Conservation (phyloP, 2,113 vertebrate species). For the Thymallus thymallus region DNA sequence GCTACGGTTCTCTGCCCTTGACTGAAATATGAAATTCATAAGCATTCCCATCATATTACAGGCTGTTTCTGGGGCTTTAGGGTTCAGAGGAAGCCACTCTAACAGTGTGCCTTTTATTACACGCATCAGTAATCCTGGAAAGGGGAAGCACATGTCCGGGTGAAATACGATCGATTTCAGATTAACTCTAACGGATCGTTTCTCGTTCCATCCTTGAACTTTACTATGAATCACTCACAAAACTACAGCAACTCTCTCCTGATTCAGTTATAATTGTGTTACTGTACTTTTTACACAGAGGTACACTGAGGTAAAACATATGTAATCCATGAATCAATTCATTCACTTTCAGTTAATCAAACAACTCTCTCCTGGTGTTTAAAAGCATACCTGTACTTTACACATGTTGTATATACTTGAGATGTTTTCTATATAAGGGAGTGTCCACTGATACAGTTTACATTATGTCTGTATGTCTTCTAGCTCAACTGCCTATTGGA, state of each 20-base stretch:
- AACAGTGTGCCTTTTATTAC: conserved; percentile 74
- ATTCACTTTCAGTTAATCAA: conserved; percentile 52
- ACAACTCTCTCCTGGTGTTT: conserved; percentile 36
- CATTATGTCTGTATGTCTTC: conserved; percentile 38
- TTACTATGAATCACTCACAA: conserved; percentile 53
- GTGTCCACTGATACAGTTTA: conserved; percentile 57
- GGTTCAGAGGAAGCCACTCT: conserved; percentile 64
- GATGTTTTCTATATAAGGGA: conserved; percentile 60
- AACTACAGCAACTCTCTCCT: conserved; percentile 45
- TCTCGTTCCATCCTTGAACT: conserved; percentile 54
- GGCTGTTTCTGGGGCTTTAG: conserved; percentile 53
- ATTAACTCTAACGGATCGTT: conserved; percentile 65
- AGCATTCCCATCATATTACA: conserved; percentile 58
- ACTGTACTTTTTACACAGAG: conserved; percentile 27
- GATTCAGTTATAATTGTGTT: conserved; percentile 24
- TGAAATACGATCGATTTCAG: conserved; percentile 72
- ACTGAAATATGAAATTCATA: conserved; percentile 47
- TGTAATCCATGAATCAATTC: not conserved
- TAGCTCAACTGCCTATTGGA: conserved; percentile 59
- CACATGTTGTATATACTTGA: conserved; percentile 43
- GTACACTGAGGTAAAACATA: conserved; percentile 19
- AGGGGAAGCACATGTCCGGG: conserved; percentile 67
- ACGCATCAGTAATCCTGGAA: conserved; percentile 71
- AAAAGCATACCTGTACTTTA: conserved; percentile 55
- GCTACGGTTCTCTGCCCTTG: conserved; percentile 7